Evolutionary conservation across 2,888 invertebrate genomes (phyloP).

Genomic region (Brachyptera putata): DNA sequence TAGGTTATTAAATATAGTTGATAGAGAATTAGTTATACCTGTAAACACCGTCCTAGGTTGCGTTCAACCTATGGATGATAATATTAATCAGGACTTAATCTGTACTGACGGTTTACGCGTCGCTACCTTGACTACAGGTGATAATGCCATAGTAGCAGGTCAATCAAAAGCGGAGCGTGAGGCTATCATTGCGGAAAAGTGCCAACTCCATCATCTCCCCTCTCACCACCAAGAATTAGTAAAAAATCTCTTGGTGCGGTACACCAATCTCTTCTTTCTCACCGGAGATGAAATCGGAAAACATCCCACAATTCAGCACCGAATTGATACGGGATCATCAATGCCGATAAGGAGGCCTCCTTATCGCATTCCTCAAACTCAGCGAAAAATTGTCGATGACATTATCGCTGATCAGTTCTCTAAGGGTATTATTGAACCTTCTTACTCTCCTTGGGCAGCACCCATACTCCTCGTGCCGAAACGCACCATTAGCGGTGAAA

Average conservation of each 20-base stretch:
- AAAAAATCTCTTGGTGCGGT: background rate
- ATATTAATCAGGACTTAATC: too few species aligned
- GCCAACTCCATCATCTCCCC: background rate
- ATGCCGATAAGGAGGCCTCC: background rate
- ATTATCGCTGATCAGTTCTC: constrained; percentile 24
- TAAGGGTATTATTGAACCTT: constrained; percentile 33
- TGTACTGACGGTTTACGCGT: too few species aligned
- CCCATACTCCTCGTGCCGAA: constrained; percentile 41
- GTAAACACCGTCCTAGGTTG: too few species aligned
- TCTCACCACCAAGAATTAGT: background rate
- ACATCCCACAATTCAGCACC: background rate
- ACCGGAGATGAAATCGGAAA: background rate
- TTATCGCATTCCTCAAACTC: too few species aligned
- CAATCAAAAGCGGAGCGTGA: too few species aligned
- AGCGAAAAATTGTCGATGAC: too few species aligned
- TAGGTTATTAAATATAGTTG: background rate
- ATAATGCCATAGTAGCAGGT: too few species aligned
- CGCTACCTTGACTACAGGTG: too few species aligned
- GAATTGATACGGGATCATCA: constrained; percentile 3
- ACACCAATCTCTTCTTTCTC: background rate
- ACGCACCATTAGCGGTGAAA: constrained; percentile 34
- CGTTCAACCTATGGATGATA: too few species aligned
- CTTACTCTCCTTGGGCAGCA: constrained; percentile 38
- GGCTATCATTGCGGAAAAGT: too few species aligned
- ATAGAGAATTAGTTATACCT: too few species aligned